Conservation (phyloP, 2,888 invertebrate genomes). For the Embidobia sp. region DNA sequence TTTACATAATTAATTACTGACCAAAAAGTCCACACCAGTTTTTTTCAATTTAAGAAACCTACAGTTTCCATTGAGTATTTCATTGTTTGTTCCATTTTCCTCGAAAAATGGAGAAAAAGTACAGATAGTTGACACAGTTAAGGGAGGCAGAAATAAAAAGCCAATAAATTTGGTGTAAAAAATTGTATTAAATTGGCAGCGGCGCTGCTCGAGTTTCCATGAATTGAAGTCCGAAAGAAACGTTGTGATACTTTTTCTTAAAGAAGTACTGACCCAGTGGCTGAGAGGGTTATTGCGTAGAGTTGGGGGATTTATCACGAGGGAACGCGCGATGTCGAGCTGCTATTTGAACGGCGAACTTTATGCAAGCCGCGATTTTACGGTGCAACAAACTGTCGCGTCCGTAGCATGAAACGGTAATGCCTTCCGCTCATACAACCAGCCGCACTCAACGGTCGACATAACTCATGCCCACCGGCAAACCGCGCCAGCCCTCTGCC, state of each 20-base stretch:
- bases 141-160: no score
- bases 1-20: no score
- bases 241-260: conserved; percentile 38
- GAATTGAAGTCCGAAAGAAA: not conserved
- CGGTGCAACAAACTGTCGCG: conserved; percentile 73
- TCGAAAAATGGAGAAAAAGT: no score
- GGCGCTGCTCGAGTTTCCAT: no score
- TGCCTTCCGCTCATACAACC: conserved; percentile 75
- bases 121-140: no score
- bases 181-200: no score
- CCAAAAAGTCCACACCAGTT: no score
- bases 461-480: conserved; percentile 70
- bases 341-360: conserved; percentile 71
- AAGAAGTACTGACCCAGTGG: conserved; percentile 61
- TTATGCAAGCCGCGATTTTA: conserved; percentile 73
- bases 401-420: conserved; percentile 73
- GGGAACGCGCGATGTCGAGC: conserved; percentile 43
- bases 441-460: conserved; percentile 68
- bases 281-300: conserved; percentile 67
- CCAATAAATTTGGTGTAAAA: not conserved
- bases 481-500: conserved; percentile 52
- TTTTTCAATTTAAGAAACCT: no score
- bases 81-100: no score
- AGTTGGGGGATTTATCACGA: conserved; percentile 71
- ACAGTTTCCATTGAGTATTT: no score